These are phyloP conservation scores for Tyria jacobaeae DNA, from an alignment of 2,888 invertebrate genomes.

Conservation along the genomic window DNA sequence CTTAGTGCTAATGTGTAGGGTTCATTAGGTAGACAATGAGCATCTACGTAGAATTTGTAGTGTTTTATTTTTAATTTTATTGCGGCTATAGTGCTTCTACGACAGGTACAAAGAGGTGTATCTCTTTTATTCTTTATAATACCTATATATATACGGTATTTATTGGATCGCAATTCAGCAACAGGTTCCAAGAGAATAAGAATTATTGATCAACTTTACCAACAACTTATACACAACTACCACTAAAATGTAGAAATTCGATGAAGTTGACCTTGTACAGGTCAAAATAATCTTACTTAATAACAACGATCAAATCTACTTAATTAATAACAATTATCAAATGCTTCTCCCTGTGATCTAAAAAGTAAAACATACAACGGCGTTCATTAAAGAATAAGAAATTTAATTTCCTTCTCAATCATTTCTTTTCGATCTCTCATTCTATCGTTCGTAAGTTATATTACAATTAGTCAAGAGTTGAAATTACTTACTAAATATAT, in stretches of 20 bases:
- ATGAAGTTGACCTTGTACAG: neutral
- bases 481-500: too few relatives aligned
- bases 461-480: neutral
- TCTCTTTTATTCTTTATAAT: too few relatives aligned
- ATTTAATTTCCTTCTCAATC: conserved; percentile 20
- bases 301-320: conserved; percentile 2
- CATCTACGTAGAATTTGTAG: neutral
- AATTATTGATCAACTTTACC: too few relatives aligned
- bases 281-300: neutral
- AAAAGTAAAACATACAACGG: neutral
- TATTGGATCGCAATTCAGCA: too few relatives aligned
- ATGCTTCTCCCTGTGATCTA: neutral
- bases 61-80: conserved; percentile 10
- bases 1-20: conserved; percentile 25
- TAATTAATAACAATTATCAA: conserved; percentile 1
- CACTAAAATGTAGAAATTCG: neutral
- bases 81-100: too few relatives aligned
- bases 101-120: neutral
- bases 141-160: too few relatives aligned
- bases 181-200: too few relatives aligned
- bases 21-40: neutral
- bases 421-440: conserved; percentile 9
- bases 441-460: neutral
- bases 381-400: conserved; percentile 10
- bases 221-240: too few relatives aligned